Evolutionary conservation across 2,888 invertebrate species (phyloP), one percentile per base, ranked within the genome.

Genomic region (Lasioglossum zephyrum): DNA sequence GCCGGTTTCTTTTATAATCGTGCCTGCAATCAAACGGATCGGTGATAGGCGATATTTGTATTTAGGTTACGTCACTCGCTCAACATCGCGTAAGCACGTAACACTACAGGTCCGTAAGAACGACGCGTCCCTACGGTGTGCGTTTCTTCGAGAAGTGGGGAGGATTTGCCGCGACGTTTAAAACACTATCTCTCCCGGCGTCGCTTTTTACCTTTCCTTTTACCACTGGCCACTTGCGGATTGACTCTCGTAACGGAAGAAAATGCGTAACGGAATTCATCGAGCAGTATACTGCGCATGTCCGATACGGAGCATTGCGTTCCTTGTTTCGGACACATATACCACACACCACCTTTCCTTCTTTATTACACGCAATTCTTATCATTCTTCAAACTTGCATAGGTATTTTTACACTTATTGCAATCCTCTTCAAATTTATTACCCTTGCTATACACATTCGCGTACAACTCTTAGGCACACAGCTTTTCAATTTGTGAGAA

Each of bases 51-150:
- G 89, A 88, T 92, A 91, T 92, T 92, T 93, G 91, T 92, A 92
- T 91, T 89, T 88, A 84, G 88, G 90, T 94, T 94, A 91, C 94
- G 92, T 93, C 93, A 93, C 91, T 92, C 90, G 90, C 91, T 91
- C 89, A 92, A 79, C 85, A 82, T 87, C 85, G 79, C 86, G 84
- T 80, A 84, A 79, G 83, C 84, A 79, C 85, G 86, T 87, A 87
- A 85, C 79, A 86, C 86, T 84, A 86, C 84, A 79, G 81, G 79
- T 75, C 66, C 81, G 90, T 88, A 90, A 88, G 89, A 88, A 88
- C 79, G 74, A 87, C 74, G 85, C 84, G 87, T 87, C 84, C 31
- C 79, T 87, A 79, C 82, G 79, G 80, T 82, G 81, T 88, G 81
- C 81, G 88, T 89, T 53, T 13, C 60, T 63, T 36, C 39, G 36